Evolutionary conservation across 1,140 invertebrate species (phyloP), one percentile per base, ranked within the genome.

Genomic region (Sitophilus oryzae): DNA sequence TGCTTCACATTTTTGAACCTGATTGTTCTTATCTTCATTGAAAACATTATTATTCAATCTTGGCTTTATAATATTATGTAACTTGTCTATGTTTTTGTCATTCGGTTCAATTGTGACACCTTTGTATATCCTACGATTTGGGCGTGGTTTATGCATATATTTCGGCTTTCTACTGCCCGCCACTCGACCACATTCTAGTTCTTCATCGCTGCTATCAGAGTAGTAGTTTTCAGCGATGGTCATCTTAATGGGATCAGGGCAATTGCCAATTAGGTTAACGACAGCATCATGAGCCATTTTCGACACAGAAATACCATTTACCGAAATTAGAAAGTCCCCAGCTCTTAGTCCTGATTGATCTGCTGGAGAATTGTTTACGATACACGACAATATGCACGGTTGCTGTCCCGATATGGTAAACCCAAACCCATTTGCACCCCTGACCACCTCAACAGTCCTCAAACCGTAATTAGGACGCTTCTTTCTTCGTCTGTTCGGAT

Each of bases 321-420:
- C 93, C 9, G 91, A 88, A 8, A 96, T 83, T 8, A 97, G 74
- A 65, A 91, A 93, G 71, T 96, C 92, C 0, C 93, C 93, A 34
- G 91, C 85, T 37, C 90, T 80, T 10, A 98, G 74, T 2, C 92
- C 92, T 15, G 90, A 90, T 51, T 77, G 75, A 59, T 91, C 88
- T 1, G 91, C 91, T 2, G 90, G 89, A 64, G 89, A 91, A 56
- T 86, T 84, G 54, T 79, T 75, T 1, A 91, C 89, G 62, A 93
- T 93, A 70, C 88, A 91, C 61, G 89, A 91, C 9, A 95, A 75
- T 59, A 93, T 85, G 70, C 91, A 93, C 0, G 91, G 91, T 61
- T 90, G 87, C 65, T 95, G 90, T 0, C 91, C 91, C n/a, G 91
- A 93, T 59, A 94, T 92, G 10, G 91, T 94, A 66, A 94, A 94